phyloP scores from a whole-genome alignment of 2,113 vertebrate species.

The Murina feae region DNA sequence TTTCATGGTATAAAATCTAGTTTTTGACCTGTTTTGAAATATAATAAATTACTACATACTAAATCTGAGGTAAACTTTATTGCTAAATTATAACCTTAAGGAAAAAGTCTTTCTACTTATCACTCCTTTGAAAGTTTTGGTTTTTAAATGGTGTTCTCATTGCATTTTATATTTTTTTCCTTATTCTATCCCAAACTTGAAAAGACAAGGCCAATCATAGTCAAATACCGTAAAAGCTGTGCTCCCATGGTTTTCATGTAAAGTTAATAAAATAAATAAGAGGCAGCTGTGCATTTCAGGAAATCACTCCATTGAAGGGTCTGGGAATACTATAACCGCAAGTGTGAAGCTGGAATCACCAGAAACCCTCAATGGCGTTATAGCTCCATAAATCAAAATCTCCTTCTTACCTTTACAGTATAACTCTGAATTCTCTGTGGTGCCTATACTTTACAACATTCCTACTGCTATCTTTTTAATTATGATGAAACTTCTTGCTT shows the following conservation, averaged over 20 bases:
- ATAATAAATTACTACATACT: constrained; percentile 56
- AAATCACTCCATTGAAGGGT: constrained; percentile 62
- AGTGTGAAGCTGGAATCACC: constrained; percentile 72
- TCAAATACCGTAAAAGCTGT: constrained; percentile 64
- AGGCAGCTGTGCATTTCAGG: constrained; percentile 75
- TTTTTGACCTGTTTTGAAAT: constrained; percentile 64
- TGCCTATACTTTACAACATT: neutral
- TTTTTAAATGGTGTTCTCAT: constrained; percentile 39
- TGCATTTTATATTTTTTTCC: constrained; percentile 31
- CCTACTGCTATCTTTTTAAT: constrained; percentile 49
- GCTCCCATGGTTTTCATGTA: constrained; percentile 71
- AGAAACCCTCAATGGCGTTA: constrained; percentile 67
- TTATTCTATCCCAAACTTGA: constrained; percentile 52
- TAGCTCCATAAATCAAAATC: constrained; percentile 67
- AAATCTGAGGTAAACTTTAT: constrained; percentile 47
- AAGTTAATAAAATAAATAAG: constrained; percentile 77
- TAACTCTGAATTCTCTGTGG: neutral
- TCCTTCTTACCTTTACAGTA: constrained; percentile 37
- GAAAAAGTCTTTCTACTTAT: constrained; percentile 40
- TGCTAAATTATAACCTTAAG: constrained; percentile 51
- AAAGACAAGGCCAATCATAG: constrained; percentile 69
- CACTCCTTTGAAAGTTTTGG: constrained; percentile 44
- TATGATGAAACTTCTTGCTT: constrained; percentile 38
- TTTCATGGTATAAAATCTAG: constrained; percentile 26
- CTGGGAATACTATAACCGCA: constrained; percentile 69